Evolutionary conservation across 1,140 invertebrate genomes (phyloP).

Genomic region (Nephotettix cincticeps): DNA sequence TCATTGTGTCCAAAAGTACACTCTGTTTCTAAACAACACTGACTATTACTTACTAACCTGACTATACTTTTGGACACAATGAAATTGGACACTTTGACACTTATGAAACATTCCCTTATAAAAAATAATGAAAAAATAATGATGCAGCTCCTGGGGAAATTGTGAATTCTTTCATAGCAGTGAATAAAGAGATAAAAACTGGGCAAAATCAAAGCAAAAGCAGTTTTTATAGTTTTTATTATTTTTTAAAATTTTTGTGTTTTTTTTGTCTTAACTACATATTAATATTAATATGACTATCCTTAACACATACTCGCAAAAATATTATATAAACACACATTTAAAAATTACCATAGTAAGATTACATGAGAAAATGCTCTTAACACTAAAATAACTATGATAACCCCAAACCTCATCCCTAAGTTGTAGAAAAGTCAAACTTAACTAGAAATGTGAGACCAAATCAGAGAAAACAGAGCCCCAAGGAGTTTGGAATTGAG

Average conservation of each 20-base stretch:
- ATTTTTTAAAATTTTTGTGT: slow-evolving; percentile 13
- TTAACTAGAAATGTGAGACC: slow-evolving; percentile 16
- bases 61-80: no score
- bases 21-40: no score
- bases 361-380: slow-evolving; percentile 16
- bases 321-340: slow-evolving; percentile 23
- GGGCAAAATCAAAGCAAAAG: not conserved
- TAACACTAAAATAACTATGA: not conserved
- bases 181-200: no score
- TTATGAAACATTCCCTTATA: no score
- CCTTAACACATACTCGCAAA: slow-evolving; percentile 19
- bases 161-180: no score
- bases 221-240: slow-evolving; percentile 15
- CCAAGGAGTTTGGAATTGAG: not conserved
- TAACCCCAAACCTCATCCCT: slow-evolving; percentile 11
- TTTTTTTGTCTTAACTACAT: slow-evolving; percentile 17
- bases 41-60: no score
- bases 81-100: no score
- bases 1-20: no score
- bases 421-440: not conserved
- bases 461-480: not conserved
- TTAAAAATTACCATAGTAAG: slow-evolving; percentile 2
- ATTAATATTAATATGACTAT: slow-evolving; percentile 20
- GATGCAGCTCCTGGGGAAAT: no score
- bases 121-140: no score